phyloP scores from a whole-genome alignment of 2,113 vertebrate species.

The Megaptera novaeangliae region DNA sequence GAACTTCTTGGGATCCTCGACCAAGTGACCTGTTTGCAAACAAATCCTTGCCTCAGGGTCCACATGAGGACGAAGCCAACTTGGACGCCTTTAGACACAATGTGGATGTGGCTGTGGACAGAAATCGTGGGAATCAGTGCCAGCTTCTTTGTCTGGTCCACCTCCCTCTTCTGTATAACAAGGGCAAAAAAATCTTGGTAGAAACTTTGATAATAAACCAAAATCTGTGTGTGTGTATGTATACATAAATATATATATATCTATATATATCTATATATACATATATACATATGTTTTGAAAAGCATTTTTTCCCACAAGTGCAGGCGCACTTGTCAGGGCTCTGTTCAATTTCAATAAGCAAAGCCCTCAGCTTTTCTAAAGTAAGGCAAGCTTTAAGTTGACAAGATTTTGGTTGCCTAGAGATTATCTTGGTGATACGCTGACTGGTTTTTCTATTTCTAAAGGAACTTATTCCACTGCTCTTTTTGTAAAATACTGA shows the following conservation, averaged over 20 bases:
- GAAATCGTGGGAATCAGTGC: neutral
- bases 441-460: neutral
- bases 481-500: neutral
- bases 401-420: conserved; percentile 11
- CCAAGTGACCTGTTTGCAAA: neutral
- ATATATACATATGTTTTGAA: neutral
- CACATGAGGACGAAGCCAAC: neutral
- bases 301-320: neutral
- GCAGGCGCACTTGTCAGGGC: neutral
- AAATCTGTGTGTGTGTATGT: neutral
- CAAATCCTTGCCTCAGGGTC: neutral
- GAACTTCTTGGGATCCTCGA: neutral
- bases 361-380: neutral
- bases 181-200: neutral
- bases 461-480: neutral
- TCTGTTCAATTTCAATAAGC: neutral
- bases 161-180: neutral
- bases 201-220: neutral
- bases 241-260: neutral
- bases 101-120: neutral
- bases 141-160: neutral
- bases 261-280: too few species aligned
- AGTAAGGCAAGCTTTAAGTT: neutral
- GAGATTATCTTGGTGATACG: conserved; percentile 30
- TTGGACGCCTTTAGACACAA: neutral